phyloP scores from a whole-genome alignment of 2,113 vertebrate genomes.

The Greenwoodochromis staneri region DNA sequence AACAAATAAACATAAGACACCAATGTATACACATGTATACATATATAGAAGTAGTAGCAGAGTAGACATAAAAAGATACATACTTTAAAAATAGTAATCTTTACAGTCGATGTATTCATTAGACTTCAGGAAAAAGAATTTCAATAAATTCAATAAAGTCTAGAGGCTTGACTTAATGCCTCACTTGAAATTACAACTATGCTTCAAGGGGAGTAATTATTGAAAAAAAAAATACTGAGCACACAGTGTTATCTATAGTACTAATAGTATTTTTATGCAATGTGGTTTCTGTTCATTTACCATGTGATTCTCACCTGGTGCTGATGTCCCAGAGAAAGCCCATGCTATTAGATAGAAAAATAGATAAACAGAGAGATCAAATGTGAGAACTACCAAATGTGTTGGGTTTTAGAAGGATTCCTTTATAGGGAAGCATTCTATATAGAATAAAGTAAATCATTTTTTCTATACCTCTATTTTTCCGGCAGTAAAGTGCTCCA shows the following conservation, averaged over 20 bases:
- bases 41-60: too few species aligned
- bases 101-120: background rate
- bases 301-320: too few species aligned
- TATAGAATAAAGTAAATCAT: background rate
- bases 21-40: fast-evolving
- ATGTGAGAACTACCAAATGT: background rate
- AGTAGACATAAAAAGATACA: background rate
- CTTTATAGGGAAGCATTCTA: background rate
- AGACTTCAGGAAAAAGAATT: background rate
- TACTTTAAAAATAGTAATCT: background rate
- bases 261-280: fast-evolving
- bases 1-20: background rate
- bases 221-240: background rate
- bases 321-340: too few species aligned
- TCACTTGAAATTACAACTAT: background rate
- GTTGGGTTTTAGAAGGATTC: background rate
- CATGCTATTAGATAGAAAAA: background rate
- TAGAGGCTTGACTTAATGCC: fast-evolving
- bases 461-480: background rate
- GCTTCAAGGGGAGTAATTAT: background rate
- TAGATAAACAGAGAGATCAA: background rate
- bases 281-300: fast-evolving
- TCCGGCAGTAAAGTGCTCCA: background rate
- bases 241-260: background rate
- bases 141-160: background rate